Evolutionary conservation across 2,797 vertebrate species (phyloP).

Genomic region (Notamacropus eugenii): DNA sequence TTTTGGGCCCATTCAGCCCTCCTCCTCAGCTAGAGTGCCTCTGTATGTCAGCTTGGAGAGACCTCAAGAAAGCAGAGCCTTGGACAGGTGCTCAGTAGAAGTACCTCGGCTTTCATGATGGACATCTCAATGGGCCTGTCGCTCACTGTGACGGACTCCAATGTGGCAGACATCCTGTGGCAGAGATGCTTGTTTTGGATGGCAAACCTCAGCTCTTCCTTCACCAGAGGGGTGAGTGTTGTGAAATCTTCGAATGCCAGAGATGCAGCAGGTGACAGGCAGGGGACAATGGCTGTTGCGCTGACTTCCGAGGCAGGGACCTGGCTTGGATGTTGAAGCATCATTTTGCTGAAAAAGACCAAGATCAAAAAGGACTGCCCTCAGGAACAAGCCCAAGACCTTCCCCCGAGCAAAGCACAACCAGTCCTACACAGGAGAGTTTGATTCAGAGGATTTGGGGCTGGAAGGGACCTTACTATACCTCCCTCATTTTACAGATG

Average conservation of each 20-base stretch:
- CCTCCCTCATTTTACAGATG: background rate
- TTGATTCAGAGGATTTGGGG: background rate
- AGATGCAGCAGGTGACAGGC: conserved; percentile 92
- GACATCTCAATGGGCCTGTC: conserved; percentile 85
- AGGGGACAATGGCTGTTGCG: conserved; percentile 94
- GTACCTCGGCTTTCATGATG: conserved; percentile 85
- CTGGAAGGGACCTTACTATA: background rate
- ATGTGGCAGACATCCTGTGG: conserved; percentile 87
- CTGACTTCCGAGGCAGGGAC: conserved; percentile 94
- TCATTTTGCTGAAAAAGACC: conserved; percentile 91
- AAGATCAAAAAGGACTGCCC: conserved; percentile 62
- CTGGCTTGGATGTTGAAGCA: conserved; percentile 95
- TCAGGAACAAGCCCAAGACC: background rate
- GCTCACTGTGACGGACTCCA: conserved; percentile 89
- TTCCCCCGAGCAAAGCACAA: background rate
- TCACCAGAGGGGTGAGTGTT: conserved; percentile 93
- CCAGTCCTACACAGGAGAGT: background rate
- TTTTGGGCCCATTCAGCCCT: background rate
- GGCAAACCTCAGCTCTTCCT: conserved; percentile 94
- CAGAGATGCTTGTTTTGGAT: conserved; percentile 93
- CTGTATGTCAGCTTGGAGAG: background rate
- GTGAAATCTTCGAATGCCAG: conserved; percentile 96
- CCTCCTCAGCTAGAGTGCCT: background rate
- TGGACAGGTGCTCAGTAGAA: background rate
- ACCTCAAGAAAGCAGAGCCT: background rate